Conservation (phyloP, 2,113 vertebrate species). For the Muntiacus muntjak region DNA sequence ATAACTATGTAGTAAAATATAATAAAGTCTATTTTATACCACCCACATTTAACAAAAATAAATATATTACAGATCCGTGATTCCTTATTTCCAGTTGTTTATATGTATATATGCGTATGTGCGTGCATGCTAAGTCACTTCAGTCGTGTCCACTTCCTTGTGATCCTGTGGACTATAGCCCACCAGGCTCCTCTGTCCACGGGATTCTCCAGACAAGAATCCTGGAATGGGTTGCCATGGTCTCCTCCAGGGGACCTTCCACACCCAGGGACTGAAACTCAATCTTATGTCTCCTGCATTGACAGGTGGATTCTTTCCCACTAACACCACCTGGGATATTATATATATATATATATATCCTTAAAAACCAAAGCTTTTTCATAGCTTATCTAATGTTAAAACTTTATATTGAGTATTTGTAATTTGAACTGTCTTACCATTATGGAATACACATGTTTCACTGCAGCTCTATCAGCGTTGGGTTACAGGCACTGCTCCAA, state of each 20-base stretch:
- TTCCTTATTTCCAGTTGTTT: not conserved
- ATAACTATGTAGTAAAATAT: not conserved
- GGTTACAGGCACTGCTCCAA: not conserved
- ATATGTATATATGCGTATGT: not conserved
- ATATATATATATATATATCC: not conserved
- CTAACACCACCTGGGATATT: not conserved
- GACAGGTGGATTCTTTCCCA: too few species aligned
- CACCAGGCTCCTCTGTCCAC: not conserved
- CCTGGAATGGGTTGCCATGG: not conserved
- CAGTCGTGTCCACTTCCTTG: not conserved
- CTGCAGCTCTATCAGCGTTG: not conserved
- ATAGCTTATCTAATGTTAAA: not conserved
- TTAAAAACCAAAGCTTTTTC: not conserved
- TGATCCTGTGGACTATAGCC: rapidly evolving
- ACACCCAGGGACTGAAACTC: not conserved
- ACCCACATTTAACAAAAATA: not conserved
- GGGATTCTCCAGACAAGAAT: not conserved
- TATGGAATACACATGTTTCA: not conserved
- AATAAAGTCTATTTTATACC: not conserved
- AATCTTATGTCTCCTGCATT: not conserved
- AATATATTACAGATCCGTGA: not conserved
- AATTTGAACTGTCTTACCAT: not conserved
- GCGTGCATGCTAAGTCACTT: not conserved
- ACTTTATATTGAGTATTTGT: not conserved
- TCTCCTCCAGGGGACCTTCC: not conserved